Conservation (phyloP, 2,888 invertebrate species). For the Dione juno region DNA sequence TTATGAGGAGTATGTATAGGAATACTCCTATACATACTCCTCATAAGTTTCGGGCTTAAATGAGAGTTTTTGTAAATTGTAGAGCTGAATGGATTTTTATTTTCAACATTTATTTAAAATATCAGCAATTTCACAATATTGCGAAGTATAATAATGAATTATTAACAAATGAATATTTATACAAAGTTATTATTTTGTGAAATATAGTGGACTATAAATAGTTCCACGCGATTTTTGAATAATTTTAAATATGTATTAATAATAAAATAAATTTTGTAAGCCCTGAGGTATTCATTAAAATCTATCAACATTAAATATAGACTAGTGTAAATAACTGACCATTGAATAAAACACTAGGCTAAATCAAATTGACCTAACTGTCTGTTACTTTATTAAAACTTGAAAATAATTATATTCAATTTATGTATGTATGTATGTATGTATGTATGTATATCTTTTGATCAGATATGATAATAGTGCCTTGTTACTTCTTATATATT, state of each 20-base stretch:
- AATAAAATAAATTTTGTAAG: conserved; percentile 11
- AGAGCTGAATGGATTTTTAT: no score
- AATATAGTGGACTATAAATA: neutral
- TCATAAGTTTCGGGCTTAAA: no score
- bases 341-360: conserved; percentile 16
- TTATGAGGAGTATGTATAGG: no score
- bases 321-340: conserved; percentile 13
- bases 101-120: no score
- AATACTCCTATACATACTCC: no score
- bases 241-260: neutral
- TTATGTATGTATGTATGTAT: no score
- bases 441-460: no score
- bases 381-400: conserved; percentile 6
- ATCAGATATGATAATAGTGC: no score
- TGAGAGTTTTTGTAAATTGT: no score
- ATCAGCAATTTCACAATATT: no score
- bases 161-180: neutral
- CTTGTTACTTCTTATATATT: no score
- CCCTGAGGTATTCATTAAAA: conserved; percentile 19
- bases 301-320: conserved; percentile 24
- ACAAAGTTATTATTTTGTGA: neutral
- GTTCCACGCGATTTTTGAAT: neutral
- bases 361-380: neutral
- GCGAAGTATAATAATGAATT: neutral
- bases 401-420: neutral